Evolutionary conservation across 2,888 invertebrate genomes (phyloP).

Genomic region (Onthophagus sagittarius): DNA sequence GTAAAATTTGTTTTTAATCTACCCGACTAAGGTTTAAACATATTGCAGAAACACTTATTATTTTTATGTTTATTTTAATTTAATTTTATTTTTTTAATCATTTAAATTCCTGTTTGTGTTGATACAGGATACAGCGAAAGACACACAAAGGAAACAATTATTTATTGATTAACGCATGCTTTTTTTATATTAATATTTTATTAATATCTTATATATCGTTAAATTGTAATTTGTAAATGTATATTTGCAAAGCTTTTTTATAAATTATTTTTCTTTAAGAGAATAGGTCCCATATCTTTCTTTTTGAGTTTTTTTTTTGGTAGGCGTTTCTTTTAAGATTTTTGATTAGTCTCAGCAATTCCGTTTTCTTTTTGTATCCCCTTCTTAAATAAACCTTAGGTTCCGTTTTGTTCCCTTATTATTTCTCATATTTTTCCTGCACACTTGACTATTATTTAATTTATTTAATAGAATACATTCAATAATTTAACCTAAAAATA

Average conservation of each 20-base stretch:
- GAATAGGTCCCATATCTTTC: slow-evolving; percentile 34
- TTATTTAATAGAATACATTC: slow-evolving; percentile 10
- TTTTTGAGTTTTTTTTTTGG: slow-evolving; percentile 31
- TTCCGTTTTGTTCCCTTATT: slow-evolving; percentile 13
- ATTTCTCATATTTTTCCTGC: slow-evolving; percentile 14
- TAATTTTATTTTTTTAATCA: not conserved
- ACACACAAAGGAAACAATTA: not conserved
- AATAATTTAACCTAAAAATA: not conserved
- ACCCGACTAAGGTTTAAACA: not conserved
- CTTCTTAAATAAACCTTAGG: slow-evolving; percentile 20
- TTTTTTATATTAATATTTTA: not conserved
- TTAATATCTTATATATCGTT: not conserved
- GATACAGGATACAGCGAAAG: not conserved
- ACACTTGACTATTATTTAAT: slow-evolving; percentile 18
- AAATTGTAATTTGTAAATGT: slow-evolving; percentile 21
- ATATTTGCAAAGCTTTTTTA: slow-evolving; percentile 31
- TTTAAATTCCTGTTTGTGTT: not conserved
- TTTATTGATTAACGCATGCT: not conserved
- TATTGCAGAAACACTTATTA: slow-evolving; percentile 3
- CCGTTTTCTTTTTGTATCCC: slow-evolving; percentile 47
- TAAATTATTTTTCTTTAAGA: slow-evolving; percentile 4
- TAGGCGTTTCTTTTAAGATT: slow-evolving; percentile 24
- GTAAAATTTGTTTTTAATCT: not conserved
- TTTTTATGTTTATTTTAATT: not conserved
- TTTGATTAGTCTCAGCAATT: slow-evolving; percentile 55